Conservation (phyloP, 2,888 invertebrate genomes). For the Gisinianus flammeolus region DNA sequence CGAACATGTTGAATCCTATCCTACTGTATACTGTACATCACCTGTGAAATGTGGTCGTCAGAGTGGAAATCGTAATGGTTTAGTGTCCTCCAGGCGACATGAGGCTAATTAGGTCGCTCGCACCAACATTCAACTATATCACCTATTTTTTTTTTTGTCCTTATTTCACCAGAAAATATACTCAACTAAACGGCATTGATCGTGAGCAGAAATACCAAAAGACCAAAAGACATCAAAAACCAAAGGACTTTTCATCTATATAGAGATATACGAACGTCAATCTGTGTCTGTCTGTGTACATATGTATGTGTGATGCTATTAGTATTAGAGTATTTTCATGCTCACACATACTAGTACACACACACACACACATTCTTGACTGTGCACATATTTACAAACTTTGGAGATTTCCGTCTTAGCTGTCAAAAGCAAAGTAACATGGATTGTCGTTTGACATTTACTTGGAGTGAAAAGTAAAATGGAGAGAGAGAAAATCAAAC, state of each 20-base stretch:
- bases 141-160: neutral
- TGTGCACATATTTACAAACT: conserved; percentile 6
- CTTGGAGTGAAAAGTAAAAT: neutral
- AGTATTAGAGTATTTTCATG: too few relatives aligned
- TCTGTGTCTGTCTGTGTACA: neutral
- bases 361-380: neutral
- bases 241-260: neutral
- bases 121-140: conserved; percentile 3
- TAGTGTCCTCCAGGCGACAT: conserved; percentile 10
- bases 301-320: too few relatives aligned
- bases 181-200: too few relatives aligned
- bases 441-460: neutral
- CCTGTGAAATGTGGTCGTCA: neutral
- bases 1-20: too few relatives aligned
- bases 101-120: conserved; percentile 31
- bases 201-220: neutral
- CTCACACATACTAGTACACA: neutral
- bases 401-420: conserved; percentile 6
- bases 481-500: neutral
- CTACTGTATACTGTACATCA: too few relatives aligned
- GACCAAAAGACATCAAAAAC: neutral
- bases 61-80: conserved; percentile 1
- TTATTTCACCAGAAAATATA: neutral
- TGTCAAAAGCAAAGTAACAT: conserved; percentile 23
- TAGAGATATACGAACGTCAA: too few relatives aligned